Percentiles rank a stretch among this genome's conserved stretches.
These are phyloP conservation scores for Lates japonicus DNA, from an alignment of 2,797 vertebrate species.

Conservation along the genomic window DNA sequence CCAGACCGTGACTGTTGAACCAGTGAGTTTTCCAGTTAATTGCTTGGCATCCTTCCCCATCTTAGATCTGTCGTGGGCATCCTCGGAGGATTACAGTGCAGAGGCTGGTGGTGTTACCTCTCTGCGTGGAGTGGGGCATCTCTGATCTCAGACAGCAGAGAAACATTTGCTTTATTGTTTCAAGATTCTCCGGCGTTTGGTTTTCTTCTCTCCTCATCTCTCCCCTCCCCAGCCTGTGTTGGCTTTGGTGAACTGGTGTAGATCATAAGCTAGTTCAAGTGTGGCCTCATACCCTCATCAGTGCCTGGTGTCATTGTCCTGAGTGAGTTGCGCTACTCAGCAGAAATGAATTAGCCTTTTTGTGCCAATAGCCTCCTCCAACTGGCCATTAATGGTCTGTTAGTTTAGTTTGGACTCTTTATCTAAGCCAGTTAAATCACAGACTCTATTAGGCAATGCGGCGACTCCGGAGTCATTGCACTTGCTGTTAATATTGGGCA, in stretches of 20 bases:
- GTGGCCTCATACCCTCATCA: slow-evolving; percentile 33
- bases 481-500: slow-evolving; percentile 38
- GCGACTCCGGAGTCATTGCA: slow-evolving; percentile 40
- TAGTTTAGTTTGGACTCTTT: slow-evolving; percentile 67
- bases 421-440: slow-evolving; percentile 62
- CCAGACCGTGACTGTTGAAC: slow-evolving; percentile 86
- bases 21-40: slow-evolving; percentile 85
- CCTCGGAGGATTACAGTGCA: slow-evolving; percentile 68
- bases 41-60: slow-evolving; percentile 82
- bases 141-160: slow-evolving; percentile 35
- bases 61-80: slow-evolving; percentile 75
- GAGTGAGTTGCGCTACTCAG: slow-evolving; percentile 50
- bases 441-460: slow-evolving; percentile 50
- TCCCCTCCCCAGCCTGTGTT: slow-evolving; percentile 2
- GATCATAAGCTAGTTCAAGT: slow-evolving; percentile 50
- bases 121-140: slow-evolving; percentile 4
- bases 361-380: slow-evolving; percentile 63
- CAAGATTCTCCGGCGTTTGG: slow-evolving; percentile 17
- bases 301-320: slow-evolving; percentile 59
- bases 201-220: neutral
- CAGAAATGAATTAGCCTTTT: slow-evolving; percentile 63
- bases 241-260: slow-evolving; percentile 57
- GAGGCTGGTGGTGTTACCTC: slow-evolving; percentile 51
- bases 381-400: slow-evolving; percentile 62
- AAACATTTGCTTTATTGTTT: slow-evolving; percentile 32